Conservation (phyloP, 2,888 invertebrate species). For the Eucera pruinosa region DNA sequence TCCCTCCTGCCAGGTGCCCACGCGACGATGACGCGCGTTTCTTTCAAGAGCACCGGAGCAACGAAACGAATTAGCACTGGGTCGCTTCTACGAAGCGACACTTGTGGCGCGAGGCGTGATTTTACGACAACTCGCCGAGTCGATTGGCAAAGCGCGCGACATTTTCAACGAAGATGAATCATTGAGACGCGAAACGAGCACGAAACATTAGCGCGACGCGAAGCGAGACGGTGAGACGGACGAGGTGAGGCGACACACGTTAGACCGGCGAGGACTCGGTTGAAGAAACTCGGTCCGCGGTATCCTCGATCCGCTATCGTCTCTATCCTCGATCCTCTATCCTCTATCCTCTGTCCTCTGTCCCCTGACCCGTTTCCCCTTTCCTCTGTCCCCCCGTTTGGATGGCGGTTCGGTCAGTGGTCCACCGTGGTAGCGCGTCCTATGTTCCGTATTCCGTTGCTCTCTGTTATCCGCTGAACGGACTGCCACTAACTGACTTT, state of each 20-base stretch:
- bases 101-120: not conserved
- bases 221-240: conserved; percentile 10
- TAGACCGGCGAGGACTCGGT: conserved; percentile 46
- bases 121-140: not conserved
- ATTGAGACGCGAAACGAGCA: not conserved
- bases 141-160: not conserved
- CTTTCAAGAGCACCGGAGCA: not conserved
- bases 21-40: too few species aligned
- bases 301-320: conserved; percentile 57
- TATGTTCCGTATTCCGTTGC: conserved; percentile 52
- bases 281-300: conserved; percentile 41
- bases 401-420: conserved; percentile 9
- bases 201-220: conserved; percentile 1
- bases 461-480: conserved; percentile 73
- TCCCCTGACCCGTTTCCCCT: conserved; percentile 6
- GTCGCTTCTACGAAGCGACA: not conserved
- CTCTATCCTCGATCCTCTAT: conserved; percentile 20
- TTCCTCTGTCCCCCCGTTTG: not conserved
- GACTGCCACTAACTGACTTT: conserved; percentile 79
- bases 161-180: not conserved
- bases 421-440: conserved; percentile 24
- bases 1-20: not conserved
- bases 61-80: not conserved
- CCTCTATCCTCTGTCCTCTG: conserved; percentile 15
- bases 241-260: conserved; percentile 29